phyloP scores from a whole-genome alignment of 2,113 vertebrate species.

The Podilymbus podiceps region DNA sequence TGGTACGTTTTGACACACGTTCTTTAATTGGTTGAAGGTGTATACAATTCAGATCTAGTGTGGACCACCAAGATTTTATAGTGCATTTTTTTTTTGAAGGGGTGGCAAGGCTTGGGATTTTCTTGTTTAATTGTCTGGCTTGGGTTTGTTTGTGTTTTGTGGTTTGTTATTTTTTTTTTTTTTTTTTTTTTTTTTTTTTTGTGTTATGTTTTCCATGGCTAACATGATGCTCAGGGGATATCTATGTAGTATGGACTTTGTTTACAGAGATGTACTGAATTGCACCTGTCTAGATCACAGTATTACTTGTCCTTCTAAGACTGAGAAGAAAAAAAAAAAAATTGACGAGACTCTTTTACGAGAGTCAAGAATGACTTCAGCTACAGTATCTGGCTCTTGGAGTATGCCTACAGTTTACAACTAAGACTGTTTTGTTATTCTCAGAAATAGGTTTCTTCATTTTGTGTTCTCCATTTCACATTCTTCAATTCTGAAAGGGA shows the following conservation, averaged over 20 bases:
- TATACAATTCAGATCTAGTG: not conserved
- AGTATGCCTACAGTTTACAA: not conserved
- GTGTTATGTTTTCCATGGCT: not conserved
- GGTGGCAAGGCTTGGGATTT: not conserved
- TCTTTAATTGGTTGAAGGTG: not conserved
- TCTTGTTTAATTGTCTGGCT: not conserved
- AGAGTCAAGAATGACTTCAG: not conserved
- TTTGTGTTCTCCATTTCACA: not conserved
- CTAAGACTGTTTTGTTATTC: not conserved
- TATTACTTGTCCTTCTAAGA: not conserved
- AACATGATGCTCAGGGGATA: not conserved
- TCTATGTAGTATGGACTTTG: not conserved
- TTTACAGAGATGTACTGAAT: not conserved
- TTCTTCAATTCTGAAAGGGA: not conserved
- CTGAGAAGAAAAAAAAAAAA: not conserved
- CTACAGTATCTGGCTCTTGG: not conserved
- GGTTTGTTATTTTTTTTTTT: too few species aligned
- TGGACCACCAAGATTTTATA: not conserved
- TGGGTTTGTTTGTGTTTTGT: too few species aligned
- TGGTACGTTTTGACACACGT: accelerated
- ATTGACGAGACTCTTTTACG: too few species aligned
- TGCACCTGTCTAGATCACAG: not conserved
- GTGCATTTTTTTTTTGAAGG: accelerated
- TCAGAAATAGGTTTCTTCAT: not conserved
- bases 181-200: not conserved